Conservation (phyloP, 2,113 vertebrate genomes). For the Heliornis fulica region DNA sequence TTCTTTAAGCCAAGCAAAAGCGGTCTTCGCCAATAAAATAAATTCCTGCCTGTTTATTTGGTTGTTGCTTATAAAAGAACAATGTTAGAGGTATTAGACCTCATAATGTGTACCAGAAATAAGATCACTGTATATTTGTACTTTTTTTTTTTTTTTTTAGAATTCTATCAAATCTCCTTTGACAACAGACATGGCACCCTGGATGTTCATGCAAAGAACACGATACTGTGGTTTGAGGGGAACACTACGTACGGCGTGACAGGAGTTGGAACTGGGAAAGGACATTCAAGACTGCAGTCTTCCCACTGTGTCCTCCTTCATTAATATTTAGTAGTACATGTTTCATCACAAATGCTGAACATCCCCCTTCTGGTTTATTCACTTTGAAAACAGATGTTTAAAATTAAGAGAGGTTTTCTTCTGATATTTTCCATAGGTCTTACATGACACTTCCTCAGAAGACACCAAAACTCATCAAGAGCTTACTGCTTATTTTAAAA, state of each 20-base stretch:
- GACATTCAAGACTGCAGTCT: neutral
- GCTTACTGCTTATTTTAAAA: neutral
- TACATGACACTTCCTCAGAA: neutral
- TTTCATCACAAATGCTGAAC: constrained; percentile 39
- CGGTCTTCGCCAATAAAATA: neutral
- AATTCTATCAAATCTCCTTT: neutral
- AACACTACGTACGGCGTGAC: neutral
- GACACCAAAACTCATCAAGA: neutral
- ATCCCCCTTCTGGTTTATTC: neutral
- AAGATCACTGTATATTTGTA: neutral
- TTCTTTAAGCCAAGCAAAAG: neutral
- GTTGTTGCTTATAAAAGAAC: neutral
- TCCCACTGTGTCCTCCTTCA: neutral
- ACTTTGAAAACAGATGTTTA: constrained; percentile 59
- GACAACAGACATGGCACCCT: neutral
- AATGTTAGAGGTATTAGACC: neutral
- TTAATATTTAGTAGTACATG: constrained; percentile 24
- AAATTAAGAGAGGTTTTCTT: constrained; percentile 42
- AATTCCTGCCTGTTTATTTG: neutral
- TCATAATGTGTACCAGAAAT: neutral
- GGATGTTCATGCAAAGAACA: neutral
- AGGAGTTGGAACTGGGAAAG: neutral
- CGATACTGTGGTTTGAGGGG: neutral
- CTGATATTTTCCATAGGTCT: neutral
- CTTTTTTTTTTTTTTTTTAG: neutral